phyloP scores from a whole-genome alignment of 2,888 invertebrate genomes.

The Eupeodes latifasciatus region DNA sequence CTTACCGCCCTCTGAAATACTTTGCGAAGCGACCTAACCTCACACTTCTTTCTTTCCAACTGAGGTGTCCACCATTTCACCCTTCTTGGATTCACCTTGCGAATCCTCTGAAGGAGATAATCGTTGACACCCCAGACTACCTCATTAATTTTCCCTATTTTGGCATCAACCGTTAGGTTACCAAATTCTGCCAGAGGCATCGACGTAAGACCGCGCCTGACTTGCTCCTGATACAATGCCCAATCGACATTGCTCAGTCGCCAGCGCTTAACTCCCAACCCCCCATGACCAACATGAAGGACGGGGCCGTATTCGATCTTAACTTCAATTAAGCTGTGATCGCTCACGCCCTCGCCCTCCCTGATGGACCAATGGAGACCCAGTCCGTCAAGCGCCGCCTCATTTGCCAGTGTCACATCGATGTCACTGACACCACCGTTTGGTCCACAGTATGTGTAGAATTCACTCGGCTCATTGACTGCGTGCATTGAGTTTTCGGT shows the following conservation, averaged over 20 bases:
- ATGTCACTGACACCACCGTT: not conserved
- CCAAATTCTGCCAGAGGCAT: not conserved
- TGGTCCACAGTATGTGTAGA: conserved; percentile 18
- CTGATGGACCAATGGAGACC: not conserved
- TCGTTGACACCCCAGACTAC: conserved; percentile 26
- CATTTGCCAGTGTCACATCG: not conserved
- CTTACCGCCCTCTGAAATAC: not conserved
- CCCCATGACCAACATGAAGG: too few relatives aligned
- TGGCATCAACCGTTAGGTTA: not conserved
- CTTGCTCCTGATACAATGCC: not conserved
- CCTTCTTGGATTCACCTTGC: not conserved
- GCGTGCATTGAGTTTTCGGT: conserved; percentile 11
- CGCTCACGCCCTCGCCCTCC: not conserved
- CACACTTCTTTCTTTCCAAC: not conserved
- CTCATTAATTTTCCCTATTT: not conserved
- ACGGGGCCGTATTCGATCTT: not conserved
- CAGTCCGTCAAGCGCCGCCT: not conserved
- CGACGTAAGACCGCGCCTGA: not conserved
- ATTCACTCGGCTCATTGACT: conserved; percentile 38
- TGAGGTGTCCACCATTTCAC: conserved; percentile 6
- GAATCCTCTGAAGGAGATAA: not conserved
- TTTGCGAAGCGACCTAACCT: not conserved
- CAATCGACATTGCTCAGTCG: not conserved
- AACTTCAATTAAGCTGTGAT: not conserved
- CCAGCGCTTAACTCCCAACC: too few relatives aligned